These are phyloP conservation scores for Vulpes lagopus DNA, from an alignment of 2,113 vertebrate species.

Conservation along the genomic window DNA sequence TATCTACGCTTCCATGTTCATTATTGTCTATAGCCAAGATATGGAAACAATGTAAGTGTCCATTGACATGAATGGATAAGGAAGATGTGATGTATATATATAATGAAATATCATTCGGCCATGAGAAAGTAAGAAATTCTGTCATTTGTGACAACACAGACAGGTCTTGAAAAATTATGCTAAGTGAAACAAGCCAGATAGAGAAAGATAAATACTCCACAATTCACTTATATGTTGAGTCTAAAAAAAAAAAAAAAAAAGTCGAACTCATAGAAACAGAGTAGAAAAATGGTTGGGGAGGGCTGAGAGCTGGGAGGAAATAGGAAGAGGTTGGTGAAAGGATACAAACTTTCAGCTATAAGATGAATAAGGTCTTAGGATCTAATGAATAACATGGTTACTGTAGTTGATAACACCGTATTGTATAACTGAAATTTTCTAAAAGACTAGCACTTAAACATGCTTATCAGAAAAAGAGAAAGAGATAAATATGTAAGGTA, in stretches of 20 bases:
- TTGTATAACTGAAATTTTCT: not conserved
- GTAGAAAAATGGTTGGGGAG: not conserved
- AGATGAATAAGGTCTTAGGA: not conserved
- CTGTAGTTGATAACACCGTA: not conserved
- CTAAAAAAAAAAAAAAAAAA: not conserved
- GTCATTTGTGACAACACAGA: not conserved
- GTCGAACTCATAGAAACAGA: not conserved
- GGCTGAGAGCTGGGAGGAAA: not conserved
- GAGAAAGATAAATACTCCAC: not conserved
- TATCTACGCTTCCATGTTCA: not conserved
- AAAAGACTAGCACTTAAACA: not conserved
- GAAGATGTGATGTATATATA: not conserved
- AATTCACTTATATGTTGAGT: not conserved
- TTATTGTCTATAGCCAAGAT: not conserved
- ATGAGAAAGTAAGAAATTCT: not conserved
- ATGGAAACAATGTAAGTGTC: not conserved
- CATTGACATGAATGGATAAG: not conserved
- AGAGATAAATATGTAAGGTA: not conserved
- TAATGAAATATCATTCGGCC: not conserved
- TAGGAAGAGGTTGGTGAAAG: not conserved
- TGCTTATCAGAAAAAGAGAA: not conserved
- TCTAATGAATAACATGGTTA: not conserved
- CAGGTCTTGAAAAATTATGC: not conserved
- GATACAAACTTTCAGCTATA: not conserved
- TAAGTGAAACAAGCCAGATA: not conserved